Conservation (phyloP, 2,888 invertebrate genomes). For the Emmelina monodactyla region DNA sequence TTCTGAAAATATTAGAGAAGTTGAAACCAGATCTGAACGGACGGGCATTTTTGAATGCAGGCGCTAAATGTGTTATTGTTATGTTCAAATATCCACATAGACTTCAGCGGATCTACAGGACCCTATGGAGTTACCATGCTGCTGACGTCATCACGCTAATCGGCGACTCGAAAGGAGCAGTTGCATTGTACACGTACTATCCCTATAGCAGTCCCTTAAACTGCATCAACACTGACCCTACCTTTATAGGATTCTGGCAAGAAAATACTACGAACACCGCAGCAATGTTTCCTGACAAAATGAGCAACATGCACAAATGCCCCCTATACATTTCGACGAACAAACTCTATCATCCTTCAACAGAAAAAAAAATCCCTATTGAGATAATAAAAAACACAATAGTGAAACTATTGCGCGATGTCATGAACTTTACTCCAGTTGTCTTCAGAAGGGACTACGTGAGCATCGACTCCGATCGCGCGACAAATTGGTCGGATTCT, state of each 20-base stretch:
- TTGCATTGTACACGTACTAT: slow-evolving; percentile 31
- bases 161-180: slow-evolving; percentile 19
- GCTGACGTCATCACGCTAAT: slow-evolving; percentile 29
- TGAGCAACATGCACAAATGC: slow-evolving; percentile 37
- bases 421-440: slow-evolving; percentile 41
- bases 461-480: slow-evolving; percentile 35
- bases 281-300: slow-evolving; percentile 33
- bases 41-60: slow-evolving; percentile 29
- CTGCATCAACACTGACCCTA: slow-evolving; percentile 33
- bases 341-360: slow-evolving; percentile 30
- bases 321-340: slow-evolving; percentile 44
- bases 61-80: slow-evolving; percentile 31
- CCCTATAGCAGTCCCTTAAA: slow-evolving; percentile 33
- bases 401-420: slow-evolving; percentile 27
- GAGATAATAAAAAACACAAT: slow-evolving; percentile 35
- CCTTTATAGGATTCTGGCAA: slow-evolving; percentile 26
- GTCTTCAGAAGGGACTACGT: slow-evolving; percentile 33
- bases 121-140: slow-evolving; percentile 34
- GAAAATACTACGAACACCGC: slow-evolving; percentile 14
- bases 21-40: slow-evolving; percentile 38
- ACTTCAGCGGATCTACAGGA: slow-evolving; percentile 27
- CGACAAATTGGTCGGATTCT: slow-evolving; percentile 41
- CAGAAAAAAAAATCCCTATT: slow-evolving; percentile 32
- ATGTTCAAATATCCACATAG: slow-evolving; percentile 24
- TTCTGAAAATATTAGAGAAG: slow-evolving; percentile 25